These are phyloP conservation scores for Luscinia luscinia DNA, from an alignment of 2,797 vertebrate species.

Conservation along the genomic window DNA sequence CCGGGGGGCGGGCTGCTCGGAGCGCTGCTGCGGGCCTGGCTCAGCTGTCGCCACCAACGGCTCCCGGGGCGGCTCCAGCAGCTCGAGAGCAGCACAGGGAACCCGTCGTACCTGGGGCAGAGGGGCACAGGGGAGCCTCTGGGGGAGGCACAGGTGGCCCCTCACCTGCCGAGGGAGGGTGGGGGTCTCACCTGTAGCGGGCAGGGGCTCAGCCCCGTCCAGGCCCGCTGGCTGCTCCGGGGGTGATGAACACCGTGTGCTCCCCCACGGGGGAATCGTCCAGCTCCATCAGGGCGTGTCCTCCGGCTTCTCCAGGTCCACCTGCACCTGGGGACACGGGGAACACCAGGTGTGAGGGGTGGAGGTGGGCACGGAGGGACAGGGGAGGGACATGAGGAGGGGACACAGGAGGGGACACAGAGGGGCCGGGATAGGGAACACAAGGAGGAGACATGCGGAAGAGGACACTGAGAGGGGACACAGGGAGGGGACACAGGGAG, in stretches of 20 bases:
- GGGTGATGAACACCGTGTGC: conserved; percentile 96
- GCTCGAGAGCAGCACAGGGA: conserved; percentile 84
- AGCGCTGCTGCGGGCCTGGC: conserved; percentile 83
- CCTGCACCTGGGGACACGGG: conserved; percentile 73
- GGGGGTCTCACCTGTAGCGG: conserved; percentile 82
- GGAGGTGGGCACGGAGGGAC: background rate
- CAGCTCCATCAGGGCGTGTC: conserved; percentile 85
- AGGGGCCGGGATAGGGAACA: background rate
- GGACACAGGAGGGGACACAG: no score
- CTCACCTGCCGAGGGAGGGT: no score
- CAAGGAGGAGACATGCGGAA: no score
- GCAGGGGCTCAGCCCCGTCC: conserved; percentile 83
- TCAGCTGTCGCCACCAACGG: conserved; percentile 77
- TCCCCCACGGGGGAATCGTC: conserved; percentile 89
- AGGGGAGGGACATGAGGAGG: no score
- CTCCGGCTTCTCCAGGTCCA: conserved; percentile 90
- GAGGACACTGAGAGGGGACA: no score
- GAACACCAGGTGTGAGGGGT: background rate
- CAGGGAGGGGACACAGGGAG: background rate
- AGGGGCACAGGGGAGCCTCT: background rate
- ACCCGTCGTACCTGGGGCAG: conserved; percentile 86
- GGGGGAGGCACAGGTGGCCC: fast-evolving
- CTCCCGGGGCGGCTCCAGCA: conserved; percentile 88
- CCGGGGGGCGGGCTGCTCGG: conserved; percentile 90
- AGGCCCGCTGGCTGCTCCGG: conserved; percentile 83